phyloP scores from a whole-genome alignment of 2,797 vertebrate species.

The Limnodromus scolopaceus region DNA sequence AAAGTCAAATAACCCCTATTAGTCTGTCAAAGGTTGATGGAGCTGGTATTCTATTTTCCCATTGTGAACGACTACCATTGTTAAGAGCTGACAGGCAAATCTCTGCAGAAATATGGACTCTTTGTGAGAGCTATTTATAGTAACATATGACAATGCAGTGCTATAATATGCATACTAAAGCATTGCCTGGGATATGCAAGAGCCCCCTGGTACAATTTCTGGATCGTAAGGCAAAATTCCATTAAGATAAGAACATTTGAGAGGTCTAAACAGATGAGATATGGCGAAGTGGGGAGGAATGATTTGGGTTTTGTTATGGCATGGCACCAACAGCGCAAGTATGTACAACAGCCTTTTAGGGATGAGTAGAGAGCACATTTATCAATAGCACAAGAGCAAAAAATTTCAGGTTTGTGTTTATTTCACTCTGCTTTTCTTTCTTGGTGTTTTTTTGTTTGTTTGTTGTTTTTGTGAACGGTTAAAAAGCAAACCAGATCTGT shows the following conservation, averaged over 20 bases:
- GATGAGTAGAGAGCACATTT: background rate
- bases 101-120: constrained; percentile 67
- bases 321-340: background rate
- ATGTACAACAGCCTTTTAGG: background rate
- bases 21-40: constrained; percentile 74
- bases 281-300: background rate
- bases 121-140: constrained; percentile 56
- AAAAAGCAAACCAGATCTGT: background rate
- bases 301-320: background rate
- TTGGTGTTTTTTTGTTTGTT: background rate
- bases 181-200: background rate
- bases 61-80: constrained; percentile 55
- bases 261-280: constrained; percentile 26
- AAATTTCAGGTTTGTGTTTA: background rate
- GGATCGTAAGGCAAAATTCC: constrained; percentile 34
- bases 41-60: constrained; percentile 60
- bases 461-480: background rate
- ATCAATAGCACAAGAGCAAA: background rate
- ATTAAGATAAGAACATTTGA: constrained; percentile 54
- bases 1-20: constrained; percentile 75
- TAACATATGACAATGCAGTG: constrained; percentile 60
- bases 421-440: background rate
- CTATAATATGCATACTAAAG: constrained; percentile 53
- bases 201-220: constrained; percentile 1
- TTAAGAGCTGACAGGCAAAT: constrained; percentile 62